Evolutionary conservation across 2,797 vertebrate species (phyloP).

Genomic region (Enteromius thamalakanensis): DNA sequence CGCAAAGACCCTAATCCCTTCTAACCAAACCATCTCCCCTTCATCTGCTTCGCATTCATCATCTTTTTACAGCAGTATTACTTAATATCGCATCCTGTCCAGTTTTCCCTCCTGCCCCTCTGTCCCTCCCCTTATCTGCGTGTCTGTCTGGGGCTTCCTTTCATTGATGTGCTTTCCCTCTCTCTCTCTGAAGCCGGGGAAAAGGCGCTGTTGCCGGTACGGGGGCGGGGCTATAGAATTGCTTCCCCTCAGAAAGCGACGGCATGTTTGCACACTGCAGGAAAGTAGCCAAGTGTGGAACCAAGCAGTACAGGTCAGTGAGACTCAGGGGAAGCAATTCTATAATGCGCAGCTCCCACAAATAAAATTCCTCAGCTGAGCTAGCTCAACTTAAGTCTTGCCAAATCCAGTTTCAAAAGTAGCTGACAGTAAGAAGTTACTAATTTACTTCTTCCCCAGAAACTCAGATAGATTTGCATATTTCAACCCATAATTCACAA

Average conservation of each 20-base stretch:
- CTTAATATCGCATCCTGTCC: conserved; percentile 15
- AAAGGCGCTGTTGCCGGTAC: conserved; percentile 82
- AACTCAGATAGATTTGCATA: background rate
- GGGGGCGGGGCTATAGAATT: conserved; percentile 80
- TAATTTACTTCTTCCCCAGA: background rate
- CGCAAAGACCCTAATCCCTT: conserved; percentile 22
- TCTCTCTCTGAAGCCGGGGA: conserved; percentile 83
- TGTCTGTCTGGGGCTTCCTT: conserved; percentile 46
- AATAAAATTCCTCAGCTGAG: conserved; percentile 17
- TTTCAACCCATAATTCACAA: background rate
- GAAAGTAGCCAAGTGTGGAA: conserved; percentile 85
- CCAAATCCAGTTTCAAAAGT: background rate
- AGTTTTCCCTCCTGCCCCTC: conserved; percentile 35
- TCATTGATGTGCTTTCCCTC: conserved; percentile 78
- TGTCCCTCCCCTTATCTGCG: conserved; percentile 29
- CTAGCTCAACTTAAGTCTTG: background rate
- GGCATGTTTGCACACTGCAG: conserved; percentile 84
- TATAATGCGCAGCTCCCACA: conserved; percentile 67
- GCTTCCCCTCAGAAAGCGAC: conserved; percentile 83
- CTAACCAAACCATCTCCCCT: background rate
- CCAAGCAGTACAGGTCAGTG: conserved; percentile 86
- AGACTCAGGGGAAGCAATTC: conserved; percentile 83
- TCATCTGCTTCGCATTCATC: conserved; percentile 22
- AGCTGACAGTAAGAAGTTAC: background rate
- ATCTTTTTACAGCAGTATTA: conserved; percentile 39